Evolutionary conservation across 2,888 invertebrate species (phyloP), one percentile per base, ranked within the genome.

Genomic region (Incurvaria masculella): DNA sequence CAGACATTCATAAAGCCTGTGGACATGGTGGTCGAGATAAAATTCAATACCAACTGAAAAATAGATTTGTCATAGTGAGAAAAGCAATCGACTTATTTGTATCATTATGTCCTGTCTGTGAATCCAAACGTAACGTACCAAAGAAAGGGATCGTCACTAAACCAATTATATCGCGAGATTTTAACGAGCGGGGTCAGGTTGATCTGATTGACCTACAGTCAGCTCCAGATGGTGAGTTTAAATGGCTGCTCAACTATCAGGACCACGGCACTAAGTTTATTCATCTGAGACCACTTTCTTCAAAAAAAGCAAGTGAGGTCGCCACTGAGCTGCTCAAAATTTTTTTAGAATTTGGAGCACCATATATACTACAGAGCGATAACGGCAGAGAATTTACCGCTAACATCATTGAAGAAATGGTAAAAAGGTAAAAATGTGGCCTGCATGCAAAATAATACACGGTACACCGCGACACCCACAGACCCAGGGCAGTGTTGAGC

Each of bases 261-360:
- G 65, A 66, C 45, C 56, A 63, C 52, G 45, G 46, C 1, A 64
- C 63, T 26, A 68, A 66, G 57, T 65, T 61, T 57, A 20, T 53
- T 8, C 52, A 51, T 51, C 55, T 64, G n/a, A 51, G 59, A 21
- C 62, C 63, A 11, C 47, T 66, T n/a, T 55, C 44, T 46, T 49
- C 48, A 43, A 57, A 58, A 52, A 39, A 48, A 42, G 60, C 58
- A 42, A 52, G 45, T 40, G 62, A 56, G 56, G 59, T 65, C 1
- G 59, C 61, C 10, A 49, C 49, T 5, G 59, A 61, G 42, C 21
- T 57, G 54, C 55, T 59, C 53, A 59, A 46, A 44, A 58, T 58
- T 23, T 58, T 58, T 54, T 49, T 54, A 19, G 48, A 44, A 45
- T 42, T 57, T 45, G 57, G 57, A 4, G 47, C 51, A 2, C 55